Percentiles rank a stretch among this genome's conserved stretches.
Conservation (phyloP, 1,140 invertebrate species). For the Protaetia brevitarsis region DNA sequence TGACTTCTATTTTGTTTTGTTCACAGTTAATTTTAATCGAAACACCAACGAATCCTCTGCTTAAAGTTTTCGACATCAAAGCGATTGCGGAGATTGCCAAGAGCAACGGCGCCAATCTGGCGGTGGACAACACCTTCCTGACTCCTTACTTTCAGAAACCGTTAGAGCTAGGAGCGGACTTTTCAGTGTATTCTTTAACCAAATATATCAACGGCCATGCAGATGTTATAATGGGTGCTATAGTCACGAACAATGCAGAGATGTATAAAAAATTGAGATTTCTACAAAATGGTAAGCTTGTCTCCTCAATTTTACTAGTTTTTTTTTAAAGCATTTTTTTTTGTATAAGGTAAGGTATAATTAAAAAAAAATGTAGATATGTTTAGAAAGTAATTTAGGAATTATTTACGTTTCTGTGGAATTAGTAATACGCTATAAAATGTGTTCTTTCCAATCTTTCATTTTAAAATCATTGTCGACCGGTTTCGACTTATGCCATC, state of each 20-base stretch:
- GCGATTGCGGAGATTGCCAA: slow-evolving; percentile 62
- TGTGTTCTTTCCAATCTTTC: too few species aligned
- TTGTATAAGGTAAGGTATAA: too few species aligned
- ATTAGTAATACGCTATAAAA: too few species aligned
- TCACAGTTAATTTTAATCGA: slow-evolving; percentile 92
- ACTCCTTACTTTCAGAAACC: slow-evolving; percentile 95
- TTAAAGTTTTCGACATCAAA: slow-evolving; percentile 89
- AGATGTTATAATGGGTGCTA: slow-evolving; percentile 95
- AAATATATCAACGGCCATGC: slow-evolving; percentile 99
- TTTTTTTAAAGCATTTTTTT: too few species aligned
- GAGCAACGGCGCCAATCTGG: slow-evolving; percentile 70
- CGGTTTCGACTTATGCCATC: too few species aligned
- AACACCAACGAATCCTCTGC: slow-evolving; percentile 94
- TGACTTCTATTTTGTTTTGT: background rate
- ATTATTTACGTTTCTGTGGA: too few species aligned
- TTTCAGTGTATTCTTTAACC: slow-evolving; percentile 89
- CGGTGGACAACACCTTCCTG: slow-evolving; percentile 97
- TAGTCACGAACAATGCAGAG: slow-evolving; percentile 70
- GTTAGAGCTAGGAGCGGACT: slow-evolving; percentile 85
- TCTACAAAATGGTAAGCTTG: slow-evolving; percentile 85
- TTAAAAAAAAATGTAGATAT: too few species aligned
- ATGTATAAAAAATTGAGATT: slow-evolving; percentile 73
- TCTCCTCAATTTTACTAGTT: too few species aligned
- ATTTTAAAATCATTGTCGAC: too few species aligned
- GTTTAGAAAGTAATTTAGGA: too few species aligned